These are phyloP conservation scores for Oryzias sinensis DNA, from an alignment of 2,797 vertebrate species.

Conservation along the genomic window DNA sequence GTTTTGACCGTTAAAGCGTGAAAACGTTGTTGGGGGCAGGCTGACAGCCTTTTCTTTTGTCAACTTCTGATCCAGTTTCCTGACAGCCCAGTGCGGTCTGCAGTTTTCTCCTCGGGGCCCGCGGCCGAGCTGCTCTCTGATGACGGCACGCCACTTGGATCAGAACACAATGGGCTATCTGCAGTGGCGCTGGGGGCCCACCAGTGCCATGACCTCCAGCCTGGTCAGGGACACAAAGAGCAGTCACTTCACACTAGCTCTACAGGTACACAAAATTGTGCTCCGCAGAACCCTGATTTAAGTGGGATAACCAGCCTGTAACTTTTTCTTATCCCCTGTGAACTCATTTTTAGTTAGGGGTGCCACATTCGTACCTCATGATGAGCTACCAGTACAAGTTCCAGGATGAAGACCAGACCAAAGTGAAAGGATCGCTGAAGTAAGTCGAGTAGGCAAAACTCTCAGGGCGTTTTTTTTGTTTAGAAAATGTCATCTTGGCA, in stretches of 20 bases:
- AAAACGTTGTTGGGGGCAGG: not conserved
- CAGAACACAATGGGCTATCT: constrained; percentile 97
- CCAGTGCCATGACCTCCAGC: constrained; percentile 96
- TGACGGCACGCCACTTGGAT: constrained; percentile 92
- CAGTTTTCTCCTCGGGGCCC: constrained; percentile 92
- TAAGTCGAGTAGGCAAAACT: constrained; percentile 63
- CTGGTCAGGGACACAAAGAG: constrained; percentile 93
- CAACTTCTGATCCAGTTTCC: constrained; percentile 77
- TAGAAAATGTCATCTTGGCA: not conserved
- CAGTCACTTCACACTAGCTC: constrained; percentile 90
- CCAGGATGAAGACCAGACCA: constrained; percentile 96
- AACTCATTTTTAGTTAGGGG: constrained; percentile 81
- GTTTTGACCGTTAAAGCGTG: not conserved
- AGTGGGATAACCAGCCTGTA: not conserved
- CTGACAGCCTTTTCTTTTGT: not conserved
- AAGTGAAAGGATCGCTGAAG: constrained; percentile 96
- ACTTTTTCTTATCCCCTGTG: not conserved
- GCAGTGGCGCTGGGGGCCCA: constrained; percentile 95
- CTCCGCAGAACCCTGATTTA: not conserved
- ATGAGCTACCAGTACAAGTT: constrained; percentile 99
- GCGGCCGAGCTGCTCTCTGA: constrained; percentile 86
- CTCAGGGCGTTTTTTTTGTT: not conserved
- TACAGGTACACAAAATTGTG: constrained; percentile 81
- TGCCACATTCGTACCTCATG: constrained; percentile 94
- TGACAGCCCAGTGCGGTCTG: constrained; percentile 91